Percentiles rank a stretch among this genome's conserved stretches.
Evolutionary conservation across 2,113 vertebrate genomes (phyloP).

Genomic region (Myocastor coypus): DNA sequence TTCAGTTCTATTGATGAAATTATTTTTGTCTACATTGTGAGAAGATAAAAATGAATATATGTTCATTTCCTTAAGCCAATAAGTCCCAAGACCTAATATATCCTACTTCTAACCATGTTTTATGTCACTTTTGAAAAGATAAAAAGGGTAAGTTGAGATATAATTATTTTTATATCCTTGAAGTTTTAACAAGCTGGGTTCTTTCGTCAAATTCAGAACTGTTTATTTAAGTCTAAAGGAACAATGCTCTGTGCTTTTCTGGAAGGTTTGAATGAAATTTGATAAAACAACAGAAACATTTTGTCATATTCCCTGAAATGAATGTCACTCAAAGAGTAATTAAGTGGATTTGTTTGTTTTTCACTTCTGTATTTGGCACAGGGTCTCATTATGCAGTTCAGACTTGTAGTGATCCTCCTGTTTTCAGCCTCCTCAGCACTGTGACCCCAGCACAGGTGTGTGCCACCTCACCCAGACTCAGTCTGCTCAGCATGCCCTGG

Average conservation of each 20-base stretch:
- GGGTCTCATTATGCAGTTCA: too few relatives aligned
- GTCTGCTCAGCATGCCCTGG: too few relatives aligned
- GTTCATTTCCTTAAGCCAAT: neutral
- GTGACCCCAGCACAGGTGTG: too few relatives aligned
- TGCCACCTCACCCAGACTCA: too few relatives aligned
- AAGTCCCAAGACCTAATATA: neutral
- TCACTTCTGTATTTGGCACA: too few relatives aligned
- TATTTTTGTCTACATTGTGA: neutral
- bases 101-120: neutral
- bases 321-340: conserved; percentile 59
- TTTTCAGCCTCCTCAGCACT: too few relatives aligned
- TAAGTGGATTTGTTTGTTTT: neutral
- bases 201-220: conserved; percentile 16
- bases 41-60: neutral
- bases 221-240: neutral
- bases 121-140: neutral
- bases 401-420: too few relatives aligned
- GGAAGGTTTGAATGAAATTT: conserved; percentile 70
- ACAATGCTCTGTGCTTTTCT: conserved; percentile 35
- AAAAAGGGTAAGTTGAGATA: neutral
- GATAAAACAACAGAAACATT: conserved; percentile 67
- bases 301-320: conserved; percentile 57
- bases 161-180: neutral
- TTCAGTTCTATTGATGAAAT: accelerated
- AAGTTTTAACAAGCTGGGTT: neutral